phyloP scores from a whole-genome alignment of 2,797 vertebrate genomes.

The Falco peregrinus region DNA sequence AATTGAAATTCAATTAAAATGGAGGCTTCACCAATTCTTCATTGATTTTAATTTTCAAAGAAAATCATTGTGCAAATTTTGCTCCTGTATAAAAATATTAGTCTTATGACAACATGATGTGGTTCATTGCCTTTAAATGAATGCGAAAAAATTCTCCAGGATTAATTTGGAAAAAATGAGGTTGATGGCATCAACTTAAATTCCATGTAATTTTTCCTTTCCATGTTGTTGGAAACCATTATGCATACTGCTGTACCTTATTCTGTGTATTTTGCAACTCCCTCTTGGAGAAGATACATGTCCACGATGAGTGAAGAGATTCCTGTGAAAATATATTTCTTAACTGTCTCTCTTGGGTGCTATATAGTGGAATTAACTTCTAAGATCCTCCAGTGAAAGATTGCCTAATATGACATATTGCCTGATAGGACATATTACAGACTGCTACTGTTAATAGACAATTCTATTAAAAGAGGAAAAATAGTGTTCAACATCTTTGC shows the following conservation, averaged over 20 bases:
- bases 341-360: neutral
- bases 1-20: neutral
- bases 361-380: neutral
- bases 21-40: neutral
- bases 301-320: neutral
- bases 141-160: neutral
- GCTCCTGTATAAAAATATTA: neutral
- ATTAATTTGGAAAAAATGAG: neutral
- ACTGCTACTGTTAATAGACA: neutral
- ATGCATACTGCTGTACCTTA: neutral
- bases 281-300: neutral
- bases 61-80: neutral
- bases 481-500: neutral
- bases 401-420: neutral
- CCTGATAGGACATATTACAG: neutral
- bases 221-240: neutral
- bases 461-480: neutral
- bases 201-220: neutral
- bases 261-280: neutral
- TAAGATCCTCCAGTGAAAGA: neutral
- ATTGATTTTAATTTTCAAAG: neutral
- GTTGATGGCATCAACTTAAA: neutral
- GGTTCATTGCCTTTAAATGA: neutral
- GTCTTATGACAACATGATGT: neutral
- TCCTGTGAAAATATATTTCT: neutral